A percentile compares a stretch with the other conserved stretches of the same genome.
Conservation (phyloP, 2,888 invertebrate genomes). For the Tineola bisselliella region DNA sequence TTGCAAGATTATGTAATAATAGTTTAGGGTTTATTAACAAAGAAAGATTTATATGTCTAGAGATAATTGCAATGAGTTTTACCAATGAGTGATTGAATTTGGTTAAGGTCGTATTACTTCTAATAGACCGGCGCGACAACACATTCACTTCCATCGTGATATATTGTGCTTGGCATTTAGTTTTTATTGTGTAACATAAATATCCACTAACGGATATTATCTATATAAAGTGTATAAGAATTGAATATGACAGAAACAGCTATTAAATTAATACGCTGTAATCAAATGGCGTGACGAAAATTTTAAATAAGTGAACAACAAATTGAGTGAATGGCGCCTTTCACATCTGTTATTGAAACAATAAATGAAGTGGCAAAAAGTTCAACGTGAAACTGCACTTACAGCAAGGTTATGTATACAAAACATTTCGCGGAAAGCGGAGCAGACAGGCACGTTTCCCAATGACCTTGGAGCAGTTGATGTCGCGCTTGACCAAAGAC, state of each 20-base stretch:
- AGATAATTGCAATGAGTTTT: background rate
- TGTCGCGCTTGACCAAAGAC: constrained; percentile 15
- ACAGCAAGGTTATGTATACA: constrained; percentile 33
- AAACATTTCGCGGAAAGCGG: constrained; percentile 34
- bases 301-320: background rate
- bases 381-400: constrained; percentile 29
- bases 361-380: background rate
- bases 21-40: background rate
- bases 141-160: background rate
- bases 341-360: background rate
- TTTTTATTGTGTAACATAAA: background rate
- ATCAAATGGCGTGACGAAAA: background rate
- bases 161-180: background rate
- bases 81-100: background rate
- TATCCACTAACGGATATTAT: background rate
- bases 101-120: background rate
- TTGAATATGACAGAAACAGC: background rate
- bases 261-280: background rate
- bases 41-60: background rate
- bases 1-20: background rate
- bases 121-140: background rate
- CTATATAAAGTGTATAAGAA: background rate
- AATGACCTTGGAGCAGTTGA: constrained; percentile 11
- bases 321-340: background rate
- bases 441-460: constrained; percentile 33